A percentile compares a stretch with the other conserved stretches of the same genome.
phyloP scores from a whole-genome alignment of 2,797 vertebrate species.

The Scomberomorus guttatus region DNA sequence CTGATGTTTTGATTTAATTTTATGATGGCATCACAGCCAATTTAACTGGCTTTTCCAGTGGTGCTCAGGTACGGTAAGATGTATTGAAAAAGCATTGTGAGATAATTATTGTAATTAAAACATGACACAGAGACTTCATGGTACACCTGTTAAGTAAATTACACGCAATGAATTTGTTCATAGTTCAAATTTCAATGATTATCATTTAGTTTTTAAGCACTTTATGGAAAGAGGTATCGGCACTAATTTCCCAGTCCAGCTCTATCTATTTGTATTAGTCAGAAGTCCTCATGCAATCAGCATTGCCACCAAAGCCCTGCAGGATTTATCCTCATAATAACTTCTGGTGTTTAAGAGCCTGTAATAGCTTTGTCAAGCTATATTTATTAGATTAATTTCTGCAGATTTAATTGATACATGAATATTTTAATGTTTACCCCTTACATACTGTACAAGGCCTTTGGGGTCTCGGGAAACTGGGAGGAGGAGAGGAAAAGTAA shows the following conservation, averaged over 20 bases:
- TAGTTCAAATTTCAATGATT: background rate
- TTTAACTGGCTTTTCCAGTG: background rate
- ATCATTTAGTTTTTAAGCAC: constrained; percentile 1
- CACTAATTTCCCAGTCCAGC: constrained; percentile 18
- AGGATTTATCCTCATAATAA: constrained; percentile 81
- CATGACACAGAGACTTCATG: background rate
- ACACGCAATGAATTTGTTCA: background rate
- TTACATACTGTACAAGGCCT: constrained; percentile 66
- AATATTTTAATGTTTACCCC: constrained; percentile 87
- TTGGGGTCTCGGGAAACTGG: constrained; percentile 53
- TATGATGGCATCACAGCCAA: background rate
- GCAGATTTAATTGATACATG: constrained; percentile 86
- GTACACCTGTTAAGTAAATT: background rate
- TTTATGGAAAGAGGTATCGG: background rate
- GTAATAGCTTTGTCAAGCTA: constrained; percentile 79
- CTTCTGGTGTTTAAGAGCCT: constrained; percentile 68
- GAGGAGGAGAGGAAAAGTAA: constrained; percentile 58
- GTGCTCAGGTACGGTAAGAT: background rate
- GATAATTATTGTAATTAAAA: constrained; percentile 13
- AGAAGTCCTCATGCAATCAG: constrained; percentile 49
- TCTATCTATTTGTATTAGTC: constrained; percentile 35
- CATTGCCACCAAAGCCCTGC: constrained; percentile 57
- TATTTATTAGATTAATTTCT: constrained; percentile 89
- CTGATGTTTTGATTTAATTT: background rate
- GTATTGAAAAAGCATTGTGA: constrained; percentile 3